These are phyloP conservation scores for Spondyliosoma cantharus DNA, from an alignment of 2,797 vertebrate genomes.

Conservation along the genomic window DNA sequence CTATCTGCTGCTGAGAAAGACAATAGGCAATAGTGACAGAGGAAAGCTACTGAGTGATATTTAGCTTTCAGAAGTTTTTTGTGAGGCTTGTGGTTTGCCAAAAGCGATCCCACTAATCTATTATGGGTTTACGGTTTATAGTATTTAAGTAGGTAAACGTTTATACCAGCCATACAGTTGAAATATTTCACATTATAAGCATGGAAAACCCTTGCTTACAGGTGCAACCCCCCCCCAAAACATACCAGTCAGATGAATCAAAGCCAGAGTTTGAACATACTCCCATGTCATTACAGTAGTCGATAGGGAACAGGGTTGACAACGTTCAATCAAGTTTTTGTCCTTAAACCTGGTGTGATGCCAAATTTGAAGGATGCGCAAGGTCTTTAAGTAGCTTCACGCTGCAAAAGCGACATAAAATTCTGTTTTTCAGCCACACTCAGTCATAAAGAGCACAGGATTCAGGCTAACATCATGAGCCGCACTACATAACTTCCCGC, in stretches of 20 bases:
- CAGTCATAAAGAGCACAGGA: background rate
- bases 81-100: background rate
- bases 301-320: background rate
- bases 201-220: background rate
- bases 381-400: background rate
- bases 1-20: conserved; percentile 60
- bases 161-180: background rate
- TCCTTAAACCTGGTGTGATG: background rate
- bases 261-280: background rate
- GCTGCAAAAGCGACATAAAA: background rate
- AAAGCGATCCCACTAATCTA: conserved; percentile 11
- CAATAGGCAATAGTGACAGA: conserved; percentile 50
- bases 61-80: conserved; percentile 24
- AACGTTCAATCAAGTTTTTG: background rate
- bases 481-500: background rate
- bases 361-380: background rate
- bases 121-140: background rate
- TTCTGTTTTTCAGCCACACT: background rate
- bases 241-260: background rate
- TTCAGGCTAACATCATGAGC: background rate
- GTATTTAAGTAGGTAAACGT: background rate
- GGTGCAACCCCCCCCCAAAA: background rate
- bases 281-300: background rate
- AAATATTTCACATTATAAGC: background rate
- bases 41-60: conserved; percentile 34